phyloP scores from a whole-genome alignment of 2,888 invertebrate genomes.

The Laothoe populi region DNA sequence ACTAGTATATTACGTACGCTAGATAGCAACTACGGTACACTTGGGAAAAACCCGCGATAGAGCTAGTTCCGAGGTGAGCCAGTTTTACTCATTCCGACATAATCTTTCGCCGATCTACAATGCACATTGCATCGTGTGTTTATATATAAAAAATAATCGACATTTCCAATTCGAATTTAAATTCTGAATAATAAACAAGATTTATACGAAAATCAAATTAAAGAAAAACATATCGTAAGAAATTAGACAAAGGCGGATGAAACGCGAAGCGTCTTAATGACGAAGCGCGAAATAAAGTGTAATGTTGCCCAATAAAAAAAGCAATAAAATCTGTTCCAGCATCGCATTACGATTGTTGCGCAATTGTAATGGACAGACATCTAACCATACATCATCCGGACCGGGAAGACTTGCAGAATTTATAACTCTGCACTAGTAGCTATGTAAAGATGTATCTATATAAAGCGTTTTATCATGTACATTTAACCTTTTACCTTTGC shows the following conservation, averaged over 20 bases:
- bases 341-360: constrained; percentile 3
- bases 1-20: no score
- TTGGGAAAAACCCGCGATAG: no score
- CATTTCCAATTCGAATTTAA: no score
- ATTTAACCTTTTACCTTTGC: not conserved
- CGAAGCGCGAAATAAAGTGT: constrained; percentile 10
- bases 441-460: not conserved
- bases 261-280: constrained; percentile 1
- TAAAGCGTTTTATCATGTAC: no score
- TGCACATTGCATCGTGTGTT: no score
- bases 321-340: constrained; percentile 6
- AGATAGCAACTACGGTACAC: no score
- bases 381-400: not conserved
- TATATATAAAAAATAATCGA: no score
- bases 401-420: not conserved
- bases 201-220: not conserved
- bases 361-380: constrained; percentile 7
- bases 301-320: constrained; percentile 15
- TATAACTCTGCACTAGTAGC: not conserved
- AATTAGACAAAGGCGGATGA: not conserved
- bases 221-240: not conserved
- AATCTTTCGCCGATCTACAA: no score
- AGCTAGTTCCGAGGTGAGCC: no score
- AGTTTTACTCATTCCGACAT: no score
- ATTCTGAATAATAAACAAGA: no score